Conservation (phyloP, 2,797 vertebrate genomes). For the Allobates femoralis region DNA sequence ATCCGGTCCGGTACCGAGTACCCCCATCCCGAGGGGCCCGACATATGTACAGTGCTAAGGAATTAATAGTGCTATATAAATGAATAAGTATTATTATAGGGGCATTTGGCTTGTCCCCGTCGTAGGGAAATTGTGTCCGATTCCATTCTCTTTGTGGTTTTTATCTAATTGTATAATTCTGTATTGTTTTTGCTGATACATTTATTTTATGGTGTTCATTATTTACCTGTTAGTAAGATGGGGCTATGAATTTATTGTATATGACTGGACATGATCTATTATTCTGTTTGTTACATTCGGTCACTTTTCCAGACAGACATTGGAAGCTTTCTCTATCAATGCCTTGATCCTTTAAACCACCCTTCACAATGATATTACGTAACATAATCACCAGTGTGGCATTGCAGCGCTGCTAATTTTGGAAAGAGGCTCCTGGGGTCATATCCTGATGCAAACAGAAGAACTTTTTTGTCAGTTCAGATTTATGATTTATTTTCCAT, state of each 20-base stretch:
- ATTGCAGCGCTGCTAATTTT: conserved; percentile 15
- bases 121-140: too few species aligned
- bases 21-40: too few species aligned
- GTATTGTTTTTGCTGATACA: background rate
- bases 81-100: too few species aligned
- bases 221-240: too few species aligned
- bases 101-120: too few species aligned
- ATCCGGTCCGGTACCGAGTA: too few species aligned
- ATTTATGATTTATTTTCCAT: conserved; percentile 36
- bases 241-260: background rate
- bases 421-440: conserved; percentile 25
- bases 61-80: too few species aligned
- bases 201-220: too few species aligned
- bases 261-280: background rate
- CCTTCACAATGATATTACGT: conserved; percentile 3
- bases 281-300: background rate
- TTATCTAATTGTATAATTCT: too few species aligned
- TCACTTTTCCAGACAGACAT: background rate
- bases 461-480: conserved; percentile 19
- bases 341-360: background rate
- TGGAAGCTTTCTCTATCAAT: background rate
- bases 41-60: too few species aligned
- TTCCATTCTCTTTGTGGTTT: too few species aligned
- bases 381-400: conserved; percentile 13
- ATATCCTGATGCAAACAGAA: conserved; percentile 31